Evolutionary conservation across 2,797 vertebrate species (phyloP).

Genomic region (Emydoidea blandingii): DNA sequence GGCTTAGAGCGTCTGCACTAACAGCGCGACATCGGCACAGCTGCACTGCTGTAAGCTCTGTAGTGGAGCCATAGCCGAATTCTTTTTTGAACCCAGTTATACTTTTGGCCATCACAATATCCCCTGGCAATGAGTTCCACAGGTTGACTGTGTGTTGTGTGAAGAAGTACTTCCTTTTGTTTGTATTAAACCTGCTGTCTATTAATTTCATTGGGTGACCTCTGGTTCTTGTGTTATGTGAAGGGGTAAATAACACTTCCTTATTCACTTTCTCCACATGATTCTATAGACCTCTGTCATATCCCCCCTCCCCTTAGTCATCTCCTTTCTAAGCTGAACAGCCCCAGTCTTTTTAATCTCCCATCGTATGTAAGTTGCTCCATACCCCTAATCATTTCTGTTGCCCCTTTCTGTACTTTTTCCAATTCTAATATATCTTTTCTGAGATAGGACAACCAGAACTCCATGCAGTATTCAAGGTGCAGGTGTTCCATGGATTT

Average conservation of each 20-base stretch:
- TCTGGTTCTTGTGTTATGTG: neutral
- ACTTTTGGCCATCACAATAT: neutral
- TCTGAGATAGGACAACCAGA: neutral
- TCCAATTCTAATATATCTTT: neutral
- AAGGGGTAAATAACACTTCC: neutral
- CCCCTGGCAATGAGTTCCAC: neutral
- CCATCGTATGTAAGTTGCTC: neutral
- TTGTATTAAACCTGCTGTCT: no score
- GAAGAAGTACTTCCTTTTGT: neutral
- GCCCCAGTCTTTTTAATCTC: neutral
- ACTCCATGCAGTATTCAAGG: neutral
- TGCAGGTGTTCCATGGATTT: neutral
- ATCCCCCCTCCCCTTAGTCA: neutral
- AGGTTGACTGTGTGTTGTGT: neutral
- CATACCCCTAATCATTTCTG: neutral
- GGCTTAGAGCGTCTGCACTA: no score
- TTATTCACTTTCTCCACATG: neutral
- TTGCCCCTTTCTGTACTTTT: neutral
- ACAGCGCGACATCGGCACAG: no score
- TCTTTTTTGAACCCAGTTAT: neutral
- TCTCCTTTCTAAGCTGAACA: neutral
- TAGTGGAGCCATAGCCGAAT: no score
- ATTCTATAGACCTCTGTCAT: neutral
- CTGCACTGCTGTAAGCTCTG: no score
- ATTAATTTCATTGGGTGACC: neutral